phyloP scores from a whole-genome alignment of 1,140 invertebrate species.

The Meteorus sp. region DNA sequence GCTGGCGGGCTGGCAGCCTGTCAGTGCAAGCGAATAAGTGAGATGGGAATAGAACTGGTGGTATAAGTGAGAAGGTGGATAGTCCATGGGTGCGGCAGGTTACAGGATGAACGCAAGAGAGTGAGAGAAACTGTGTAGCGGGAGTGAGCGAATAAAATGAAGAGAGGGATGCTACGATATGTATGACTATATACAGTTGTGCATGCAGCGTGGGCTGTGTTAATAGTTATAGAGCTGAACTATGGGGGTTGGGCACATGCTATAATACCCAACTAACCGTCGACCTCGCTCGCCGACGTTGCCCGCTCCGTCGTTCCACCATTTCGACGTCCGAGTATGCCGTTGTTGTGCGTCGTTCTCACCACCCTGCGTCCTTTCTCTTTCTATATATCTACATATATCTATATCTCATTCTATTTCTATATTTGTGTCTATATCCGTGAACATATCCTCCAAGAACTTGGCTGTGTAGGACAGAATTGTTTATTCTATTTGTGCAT shows the following conservation, averaged over 20 bases:
- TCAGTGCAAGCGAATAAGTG: slow-evolving; percentile 8
- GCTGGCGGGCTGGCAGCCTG: slow-evolving; percentile 27
- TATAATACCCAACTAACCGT: slow-evolving; percentile 33
- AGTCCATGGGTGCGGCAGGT: slow-evolving; percentile 2
- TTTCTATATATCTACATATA: no score
- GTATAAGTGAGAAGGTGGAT: neutral
- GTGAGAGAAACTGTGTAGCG: no score
- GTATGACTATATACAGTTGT: slow-evolving; percentile 16
- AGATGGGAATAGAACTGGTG: neutral
- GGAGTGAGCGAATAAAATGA: slow-evolving; percentile 10
- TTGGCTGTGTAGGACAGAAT: no score
- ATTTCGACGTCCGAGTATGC: slow-evolving; percentile 6
- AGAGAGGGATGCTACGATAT: slow-evolving; percentile 23
- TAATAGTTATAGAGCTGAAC: slow-evolving; percentile 37
- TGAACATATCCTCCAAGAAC: no score
- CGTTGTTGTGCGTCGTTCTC: neutral
- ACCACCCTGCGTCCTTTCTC: neutral
- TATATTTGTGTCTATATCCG: no score
- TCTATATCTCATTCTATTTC: no score
- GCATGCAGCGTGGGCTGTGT: slow-evolving; percentile 26
- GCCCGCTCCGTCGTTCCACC: neutral
- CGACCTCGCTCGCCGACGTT: slow-evolving; percentile 20
- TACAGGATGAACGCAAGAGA: neutral
- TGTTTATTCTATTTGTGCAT: no score
- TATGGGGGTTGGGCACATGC: slow-evolving; percentile 30